Evolutionary conservation across 30 jellyfish, hydroid and myxozoan species (phyloP), one percentile per base, ranked within the genome.

Genomic region (Sanderia malayensis): DNA sequence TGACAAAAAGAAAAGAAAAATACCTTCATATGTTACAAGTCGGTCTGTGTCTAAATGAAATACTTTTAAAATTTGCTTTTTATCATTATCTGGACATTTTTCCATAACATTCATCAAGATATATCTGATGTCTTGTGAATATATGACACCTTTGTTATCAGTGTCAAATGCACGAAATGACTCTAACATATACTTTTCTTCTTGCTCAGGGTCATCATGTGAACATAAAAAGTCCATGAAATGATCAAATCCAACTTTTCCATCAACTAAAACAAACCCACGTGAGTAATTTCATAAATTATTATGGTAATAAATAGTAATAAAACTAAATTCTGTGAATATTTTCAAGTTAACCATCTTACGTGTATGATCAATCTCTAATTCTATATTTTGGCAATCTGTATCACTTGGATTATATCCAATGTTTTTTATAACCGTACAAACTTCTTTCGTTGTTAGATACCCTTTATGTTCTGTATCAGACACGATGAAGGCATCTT

Each of bases 161-260:
- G 47, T 44, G 70, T 81, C 94, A 71, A 81, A 81, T 24, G 94
- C 81, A 21, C 86, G 94, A 62, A 81, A 81, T 22, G 94, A 70
- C 24, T 70, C 94, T 11, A 81, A 13, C 0, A 59, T 17, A 19
- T 31, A 72, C 23, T 74, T 67, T 19, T 81, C 82, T 47, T 81
- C 86, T 33, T 31, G 29, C 31, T 81, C 94, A 27, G 86, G 66
- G 44, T 71, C 84, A 28, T 76, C 44, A 61, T 58, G 81, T 32
- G 94, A 61, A 13, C 79, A 0, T 31, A 81, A 53, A 32, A 81
- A 71, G 21, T 81, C 83, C 32, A 81, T 83, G 57, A 81, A 81
- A 6, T 70, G 44, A 15, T 46, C 45, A 64, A 81, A 71, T 8
- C 84, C 94, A 10, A 81, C 74, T 61, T 71, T 67, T 6, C 94